phyloP scores from a whole-genome alignment of 2,113 vertebrate genomes.

The Equus quagga region DNA sequence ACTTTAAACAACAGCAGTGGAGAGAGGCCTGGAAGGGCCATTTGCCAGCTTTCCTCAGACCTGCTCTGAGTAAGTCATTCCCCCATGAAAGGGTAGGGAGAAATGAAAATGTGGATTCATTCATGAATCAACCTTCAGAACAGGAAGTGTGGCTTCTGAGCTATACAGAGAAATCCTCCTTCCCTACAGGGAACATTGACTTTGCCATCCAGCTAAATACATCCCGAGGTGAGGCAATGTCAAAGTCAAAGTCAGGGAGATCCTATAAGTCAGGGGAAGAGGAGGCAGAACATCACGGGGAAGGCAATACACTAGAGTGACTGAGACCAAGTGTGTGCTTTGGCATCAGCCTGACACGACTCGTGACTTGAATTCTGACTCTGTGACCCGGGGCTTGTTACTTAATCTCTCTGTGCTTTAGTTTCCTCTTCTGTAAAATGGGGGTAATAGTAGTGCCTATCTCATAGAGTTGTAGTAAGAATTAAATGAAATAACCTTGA shows the following conservation, averaged over 20 bases:
- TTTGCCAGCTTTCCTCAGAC: conserved; percentile 55
- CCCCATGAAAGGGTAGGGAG: conserved; percentile 42
- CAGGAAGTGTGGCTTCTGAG: conserved; percentile 65
- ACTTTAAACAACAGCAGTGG: conserved; percentile 51
- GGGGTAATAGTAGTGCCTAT: background rate
- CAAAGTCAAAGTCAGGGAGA: conserved; percentile 35
- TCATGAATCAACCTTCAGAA: conserved; percentile 71
- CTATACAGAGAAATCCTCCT: conserved; percentile 51
- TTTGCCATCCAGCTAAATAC: conserved; percentile 53
- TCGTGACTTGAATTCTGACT: background rate
- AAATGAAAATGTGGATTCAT: conserved; percentile 72
- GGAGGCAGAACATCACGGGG: background rate
- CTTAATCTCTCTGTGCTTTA: background rate
- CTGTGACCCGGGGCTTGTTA: background rate
- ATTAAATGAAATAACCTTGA: conserved; percentile 40
- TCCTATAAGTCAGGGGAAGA: background rate
- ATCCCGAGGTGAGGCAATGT: background rate
- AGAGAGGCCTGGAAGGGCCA: conserved; percentile 28
- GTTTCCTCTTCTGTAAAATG: conserved; percentile 25
- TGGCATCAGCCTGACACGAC: background rate
- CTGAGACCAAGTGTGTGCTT: background rate
- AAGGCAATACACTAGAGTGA: background rate
- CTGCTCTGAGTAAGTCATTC: conserved; percentile 65
- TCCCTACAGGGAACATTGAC: background rate
- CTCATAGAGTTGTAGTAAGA: conserved; percentile 38